Evolutionary conservation across 2,888 invertebrate species (phyloP), one percentile per base, ranked within the genome.

Genomic region (Diarsia brunnea): DNA sequence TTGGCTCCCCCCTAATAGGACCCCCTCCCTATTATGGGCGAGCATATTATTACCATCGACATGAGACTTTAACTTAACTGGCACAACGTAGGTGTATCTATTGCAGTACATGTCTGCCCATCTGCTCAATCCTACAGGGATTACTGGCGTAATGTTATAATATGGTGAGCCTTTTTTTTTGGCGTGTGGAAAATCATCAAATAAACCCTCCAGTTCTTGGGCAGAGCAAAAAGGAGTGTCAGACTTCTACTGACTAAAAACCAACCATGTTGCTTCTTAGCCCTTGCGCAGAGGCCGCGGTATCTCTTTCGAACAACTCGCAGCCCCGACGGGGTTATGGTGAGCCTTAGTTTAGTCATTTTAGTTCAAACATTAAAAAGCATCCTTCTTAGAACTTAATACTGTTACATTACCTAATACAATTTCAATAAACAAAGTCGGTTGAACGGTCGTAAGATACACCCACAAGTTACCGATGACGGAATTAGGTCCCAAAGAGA

Each of bases 381-480:
- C 31, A 60, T 60, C 60, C 31, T 60, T 19, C 27, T 19, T 27
- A 27, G 19, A 31, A 60, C 60, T 10, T 60, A 31, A 4, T 31
- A 27, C 27, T 10, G 60, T 31, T 60, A 43, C 16, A 16, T 4
- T 24, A 8, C 16, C 16, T 63, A 24, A 63, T 63, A 10, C 45
- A 70, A 77, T 47, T 31, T 58, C 47, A 2, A 43, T 58, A 58
- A 58, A 61, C 60, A 69, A 61, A 61, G 38, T 27, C 12, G 10
- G n/a, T 71, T 47, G 45, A 71, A 60, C 58, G 31, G 16, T 73
- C 27, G 24, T 49, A 45, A 21, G n/a, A 31, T 61, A 78, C 60
- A 61, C 79, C 84, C 60, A 81, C 84, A 51, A 5, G 5, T 27
- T 21, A 2, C 14, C 4, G n/a, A 58, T 60, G 58, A 78, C 66